Base-by-base conservation (phyloP, 2,888 invertebrate genomes). In the Phaedon cochleariae region DNA sequence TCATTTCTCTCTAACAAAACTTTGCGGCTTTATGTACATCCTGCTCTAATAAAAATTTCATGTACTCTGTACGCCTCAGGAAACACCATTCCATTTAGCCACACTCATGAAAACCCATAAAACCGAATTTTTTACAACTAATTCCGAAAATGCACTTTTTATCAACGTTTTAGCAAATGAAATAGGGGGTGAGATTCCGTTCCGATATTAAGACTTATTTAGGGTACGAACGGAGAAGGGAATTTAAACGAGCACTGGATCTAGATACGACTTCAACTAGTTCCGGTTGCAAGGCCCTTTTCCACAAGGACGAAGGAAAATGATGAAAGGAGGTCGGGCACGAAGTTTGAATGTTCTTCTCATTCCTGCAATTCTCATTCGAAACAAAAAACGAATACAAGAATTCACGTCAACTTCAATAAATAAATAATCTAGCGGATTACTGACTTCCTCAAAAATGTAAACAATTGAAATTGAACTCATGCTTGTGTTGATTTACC, bases 181-280 rank as follows among this genome's bases (percentile, higher is more conserved):
- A 57, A 26, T 46, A 57, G 57, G 66, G 74, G 75, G 78, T 74
- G 74, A 76, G 75, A 75, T 74, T 69, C 68, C 72, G 68, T 69
- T 68, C 67, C 64, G 72, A 80, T 80, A 82, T 81, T n/a, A 81
- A 80, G 76, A 79, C 79, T 81, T 80, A 81, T 80, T 82, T 80
- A 79, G 81, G 82, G 82, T 75, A 2, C 20, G 20, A 21, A 20
- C 62, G 65, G 65, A 59, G 58, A 48, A 64, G 48, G 71, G 74
- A 22, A 57, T 45, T 45, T 15, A 29, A 72, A 64, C 63, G 66
- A 72, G 76, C 76, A 73, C 72, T 70, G 63, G 60, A 66, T 70
- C 65, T 74, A 74, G 73, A 74, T 67, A 73, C 70, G 73, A 68
- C 68, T 69, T 69, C 70, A 66, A 73, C 73, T 71, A 77, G 77